A percentile compares a stretch with the other conserved stretches of the same genome.
Conservation (phyloP, 2,888 invertebrate species). For the Oscheius onirici region DNA sequence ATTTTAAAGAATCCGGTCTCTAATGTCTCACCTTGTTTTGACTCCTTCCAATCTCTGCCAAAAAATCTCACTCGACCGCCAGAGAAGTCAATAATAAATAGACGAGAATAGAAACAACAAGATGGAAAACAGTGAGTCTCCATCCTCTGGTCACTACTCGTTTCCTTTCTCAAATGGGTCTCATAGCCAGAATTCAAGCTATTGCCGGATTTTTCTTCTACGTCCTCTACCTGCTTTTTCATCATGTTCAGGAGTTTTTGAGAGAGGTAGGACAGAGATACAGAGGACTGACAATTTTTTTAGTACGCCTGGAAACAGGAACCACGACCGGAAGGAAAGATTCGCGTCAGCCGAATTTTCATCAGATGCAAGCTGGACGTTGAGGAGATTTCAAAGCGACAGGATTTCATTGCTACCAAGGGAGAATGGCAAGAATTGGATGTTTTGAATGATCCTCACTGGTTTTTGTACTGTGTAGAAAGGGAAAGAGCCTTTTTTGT, state of each 20-base stretch:
- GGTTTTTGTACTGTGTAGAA: slow-evolving; percentile 31
- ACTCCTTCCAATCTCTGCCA: too few relatives aligned
- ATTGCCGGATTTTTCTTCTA: not conserved
- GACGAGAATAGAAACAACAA: too few relatives aligned
- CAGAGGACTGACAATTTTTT: not conserved
- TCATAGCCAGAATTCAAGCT: not conserved
- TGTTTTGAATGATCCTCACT: slow-evolving; percentile 18
- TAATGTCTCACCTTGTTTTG: too few relatives aligned
- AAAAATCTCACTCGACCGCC: too few relatives aligned
- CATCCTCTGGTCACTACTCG: too few relatives aligned
- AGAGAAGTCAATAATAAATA: too few relatives aligned
- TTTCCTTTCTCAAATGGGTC: too few relatives aligned
- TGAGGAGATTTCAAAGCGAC: slow-evolving; percentile 21
- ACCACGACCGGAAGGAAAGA: not conserved
- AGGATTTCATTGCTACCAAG: slow-evolving; percentile 16
- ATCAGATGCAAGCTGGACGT: not conserved
- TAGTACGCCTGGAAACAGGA: not conserved
- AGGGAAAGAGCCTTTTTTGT: slow-evolving; percentile 24
- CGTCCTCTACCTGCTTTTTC: not conserved
- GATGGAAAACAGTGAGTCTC: too few relatives aligned
- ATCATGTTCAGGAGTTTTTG: not conserved
- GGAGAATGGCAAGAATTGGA: slow-evolving; percentile 1
- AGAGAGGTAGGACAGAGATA: too few relatives aligned
- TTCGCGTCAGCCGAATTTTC: not conserved
- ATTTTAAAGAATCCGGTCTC: too few relatives aligned